phyloP scores from a whole-genome alignment of 2,888 invertebrate genomes.

The Sepioteuthis lessoniana region DNA sequence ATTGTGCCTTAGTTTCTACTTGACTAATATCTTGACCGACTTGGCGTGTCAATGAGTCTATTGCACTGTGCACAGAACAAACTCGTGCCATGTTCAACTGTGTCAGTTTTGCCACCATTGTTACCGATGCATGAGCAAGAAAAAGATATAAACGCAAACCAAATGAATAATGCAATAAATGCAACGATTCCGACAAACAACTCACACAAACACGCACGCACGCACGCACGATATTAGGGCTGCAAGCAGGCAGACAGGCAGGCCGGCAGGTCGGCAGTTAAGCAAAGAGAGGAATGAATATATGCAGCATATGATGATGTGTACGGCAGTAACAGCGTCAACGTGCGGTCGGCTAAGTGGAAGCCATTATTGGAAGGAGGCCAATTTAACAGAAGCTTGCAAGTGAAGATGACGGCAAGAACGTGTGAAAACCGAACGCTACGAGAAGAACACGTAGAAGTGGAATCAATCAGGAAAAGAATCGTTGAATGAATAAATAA shows the following conservation, averaged over 20 bases:
- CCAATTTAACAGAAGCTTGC: background rate
- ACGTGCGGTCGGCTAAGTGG: background rate
- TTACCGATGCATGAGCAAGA: background rate
- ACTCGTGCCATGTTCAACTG: background rate
- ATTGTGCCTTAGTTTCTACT: background rate
- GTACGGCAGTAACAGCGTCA: background rate
- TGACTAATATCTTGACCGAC: slow-evolving; percentile 4
- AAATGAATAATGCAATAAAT: background rate
- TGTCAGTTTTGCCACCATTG: background rate
- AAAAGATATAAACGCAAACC: background rate
- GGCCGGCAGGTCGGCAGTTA: background rate
- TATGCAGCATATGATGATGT: background rate
- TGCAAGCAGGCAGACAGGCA: background rate
- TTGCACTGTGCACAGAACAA: background rate
- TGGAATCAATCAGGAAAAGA: background rate
- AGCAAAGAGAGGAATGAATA: background rate
- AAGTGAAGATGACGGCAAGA: background rate
- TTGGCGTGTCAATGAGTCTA: background rate
- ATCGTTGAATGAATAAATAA: too few relatives aligned
- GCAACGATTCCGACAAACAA: background rate
- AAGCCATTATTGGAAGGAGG: background rate
- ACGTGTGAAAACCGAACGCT: background rate
- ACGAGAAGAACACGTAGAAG: background rate
- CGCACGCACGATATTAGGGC: background rate
- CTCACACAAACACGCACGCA: background rate